A percentile compares a stretch with the other conserved stretches of the same genome.
These are phyloP conservation scores for Streptopelia turtur DNA, from an alignment of 2,797 vertebrate species.

Conservation along the genomic window DNA sequence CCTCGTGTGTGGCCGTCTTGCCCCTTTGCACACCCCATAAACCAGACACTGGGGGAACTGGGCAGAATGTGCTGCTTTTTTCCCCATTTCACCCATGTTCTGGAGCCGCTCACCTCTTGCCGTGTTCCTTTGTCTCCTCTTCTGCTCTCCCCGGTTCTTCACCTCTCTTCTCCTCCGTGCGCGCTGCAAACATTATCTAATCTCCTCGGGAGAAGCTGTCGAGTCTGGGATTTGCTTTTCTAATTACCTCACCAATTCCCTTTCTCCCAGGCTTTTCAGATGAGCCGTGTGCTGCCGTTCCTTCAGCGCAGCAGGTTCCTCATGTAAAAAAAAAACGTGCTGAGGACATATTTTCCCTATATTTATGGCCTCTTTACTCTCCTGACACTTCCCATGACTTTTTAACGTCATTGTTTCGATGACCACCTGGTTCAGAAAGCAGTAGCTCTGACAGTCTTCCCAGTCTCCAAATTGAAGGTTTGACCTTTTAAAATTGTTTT, in stretches of 20 bases:
- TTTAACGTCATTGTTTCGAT: fast-evolving
- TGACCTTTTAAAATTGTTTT: not conserved
- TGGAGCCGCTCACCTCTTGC: fast-evolving
- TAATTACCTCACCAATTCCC: not conserved
- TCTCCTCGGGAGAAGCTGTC: not conserved
- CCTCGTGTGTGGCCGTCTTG: fast-evolving
- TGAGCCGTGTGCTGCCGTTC: not conserved
- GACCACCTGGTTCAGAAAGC: not conserved
- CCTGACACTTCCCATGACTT: not conserved
- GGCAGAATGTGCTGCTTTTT: fast-evolving
- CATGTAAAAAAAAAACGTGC: not conserved
- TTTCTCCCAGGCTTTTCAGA: not conserved
- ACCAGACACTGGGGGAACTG: not conserved
- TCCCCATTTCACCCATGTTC: fast-evolving
- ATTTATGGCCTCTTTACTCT: not conserved
- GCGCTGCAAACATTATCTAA: not conserved
- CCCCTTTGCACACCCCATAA: fast-evolving
- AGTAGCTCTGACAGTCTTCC: not conserved
- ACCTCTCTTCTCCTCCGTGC: not conserved
- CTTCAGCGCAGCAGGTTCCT: not conserved
- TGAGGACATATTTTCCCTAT: not conserved
- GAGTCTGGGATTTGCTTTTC: not conserved
- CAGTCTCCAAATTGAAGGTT: not conserved
- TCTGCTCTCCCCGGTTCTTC: not conserved
- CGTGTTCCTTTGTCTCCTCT: not conserved